A percentile compares a stretch with the other conserved stretches of the same genome.
Conservation (phyloP, 2,888 invertebrate genomes). For the Epiperipatus broadwayi region DNA sequence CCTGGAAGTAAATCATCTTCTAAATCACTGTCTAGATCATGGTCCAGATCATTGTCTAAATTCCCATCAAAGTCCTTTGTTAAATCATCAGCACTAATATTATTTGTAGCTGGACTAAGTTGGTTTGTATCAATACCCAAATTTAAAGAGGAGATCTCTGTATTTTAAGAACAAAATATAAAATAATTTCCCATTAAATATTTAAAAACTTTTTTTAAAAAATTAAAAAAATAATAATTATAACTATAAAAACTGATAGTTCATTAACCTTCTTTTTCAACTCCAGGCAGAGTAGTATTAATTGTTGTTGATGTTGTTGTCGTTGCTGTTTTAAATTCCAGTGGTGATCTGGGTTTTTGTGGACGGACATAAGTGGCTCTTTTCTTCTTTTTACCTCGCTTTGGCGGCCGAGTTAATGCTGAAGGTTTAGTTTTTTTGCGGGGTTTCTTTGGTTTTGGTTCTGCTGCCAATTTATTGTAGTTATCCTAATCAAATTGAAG, state of each 20-base stretch:
- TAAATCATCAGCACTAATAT: conserved; percentile 18
- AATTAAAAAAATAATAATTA: background rate
- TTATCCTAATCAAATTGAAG: conserved; percentile 46
- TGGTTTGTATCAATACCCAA: conserved; percentile 11
- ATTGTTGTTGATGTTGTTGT: too few species aligned
- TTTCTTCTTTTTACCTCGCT: conserved; percentile 41
- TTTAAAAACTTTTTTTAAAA: background rate
- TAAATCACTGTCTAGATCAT: conserved; percentile 19
- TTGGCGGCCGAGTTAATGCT: conserved; percentile 29
- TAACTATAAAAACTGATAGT: background rate
- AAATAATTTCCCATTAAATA: too few species aligned
- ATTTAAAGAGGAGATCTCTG: conserved; percentile 16
- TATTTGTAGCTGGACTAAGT: conserved; percentile 15
- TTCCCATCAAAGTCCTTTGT: conserved; percentile 17
- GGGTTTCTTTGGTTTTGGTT: conserved; percentile 49
- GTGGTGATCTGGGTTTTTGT: conserved; percentile 22
- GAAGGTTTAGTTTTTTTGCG: conserved; percentile 31
- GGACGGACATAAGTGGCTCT: conserved; percentile 32
- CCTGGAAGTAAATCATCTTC: conserved; percentile 21
- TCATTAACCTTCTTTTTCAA: background rate
- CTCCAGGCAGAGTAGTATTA: background rate
- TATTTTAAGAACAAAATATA: conserved; percentile 13
- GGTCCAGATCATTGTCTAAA: conserved; percentile 17
- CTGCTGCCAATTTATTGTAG: conserved; percentile 53
- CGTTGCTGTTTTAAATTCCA: too few species aligned